Base-by-base conservation (phyloP, 2,113 vertebrate species). In the Pedionomus torquatus region DNA sequence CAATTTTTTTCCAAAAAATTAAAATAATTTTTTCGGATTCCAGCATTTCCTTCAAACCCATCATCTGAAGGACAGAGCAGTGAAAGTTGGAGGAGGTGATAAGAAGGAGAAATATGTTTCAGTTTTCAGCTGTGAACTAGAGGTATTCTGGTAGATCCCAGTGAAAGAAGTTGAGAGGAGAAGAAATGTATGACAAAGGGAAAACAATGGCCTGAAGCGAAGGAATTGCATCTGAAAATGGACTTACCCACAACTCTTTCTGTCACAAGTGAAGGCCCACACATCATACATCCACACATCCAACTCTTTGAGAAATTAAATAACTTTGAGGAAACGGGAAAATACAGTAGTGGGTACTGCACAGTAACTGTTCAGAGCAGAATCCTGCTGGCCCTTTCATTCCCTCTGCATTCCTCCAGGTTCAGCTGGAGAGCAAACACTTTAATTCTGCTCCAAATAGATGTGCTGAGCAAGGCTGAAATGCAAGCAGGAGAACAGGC, bases 391-490 rank as follows among this genome's bases (percentile, higher is more conserved):
- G 17, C 39, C 79, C 10, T 94, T 87, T 91, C 60, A 10, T 60
- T 85, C 71, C 52, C n/a, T 61, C 35, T 91, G 92, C 58, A 14
- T 77, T 75, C 61, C 78, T 93, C 61, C 13, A 37, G 72, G 77
- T 61, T 95, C 4, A 2, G 65, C 60, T 81, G 2, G 7, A 44
- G 41, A 87, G 48, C 14, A 46, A 89, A 69, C 77, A 72, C 78
- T 91, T 94, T 69, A 84, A 86, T 92, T 96, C 93, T 87, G 65
- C 95, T 95, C 81, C 81, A 96, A 39, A 94, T 74, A 87, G 48
- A 94, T 85, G 74, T 93, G 84, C 93, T 94, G 96, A 93, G 87
- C 37, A 28, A 44, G 25, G 81, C 84, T 82, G 70, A 72, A 84
- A 69, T 31, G 51, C 64, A 58, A 70, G n/a, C n/a, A 77, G 72